Conservation (phyloP, 1,140 invertebrate species). For the Bombus confusus region DNA sequence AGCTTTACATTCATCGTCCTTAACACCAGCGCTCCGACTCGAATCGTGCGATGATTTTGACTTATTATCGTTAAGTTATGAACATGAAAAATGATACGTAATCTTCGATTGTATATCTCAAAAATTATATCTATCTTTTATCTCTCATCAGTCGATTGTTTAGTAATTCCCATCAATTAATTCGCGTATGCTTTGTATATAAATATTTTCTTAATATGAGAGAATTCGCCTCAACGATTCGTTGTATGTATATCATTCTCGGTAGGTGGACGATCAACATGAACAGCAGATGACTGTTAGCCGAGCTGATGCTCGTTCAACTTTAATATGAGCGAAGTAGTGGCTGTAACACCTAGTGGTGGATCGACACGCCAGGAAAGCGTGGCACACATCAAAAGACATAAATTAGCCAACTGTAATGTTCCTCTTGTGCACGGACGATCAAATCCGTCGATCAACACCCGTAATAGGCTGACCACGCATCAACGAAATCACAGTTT, state of each 20-base stretch:
- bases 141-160: not conserved
- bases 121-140: not conserved
- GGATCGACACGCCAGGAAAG: constrained; percentile 79
- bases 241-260: constrained; percentile 23
- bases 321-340: constrained; percentile 82
- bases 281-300: constrained; percentile 81
- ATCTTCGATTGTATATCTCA: not conserved
- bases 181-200: too few relatives aligned
- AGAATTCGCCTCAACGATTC: not conserved
- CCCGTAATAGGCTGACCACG: constrained; percentile 85
- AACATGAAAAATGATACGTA: not conserved
- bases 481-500: constrained; percentile 91
- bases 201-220: not conserved
- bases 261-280: constrained; percentile 74
- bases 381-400: constrained; percentile 78
- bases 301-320: constrained; percentile 79
- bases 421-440: constrained; percentile 85
- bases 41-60: not conserved
- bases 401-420: constrained; percentile 80
- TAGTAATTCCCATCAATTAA: not conserved
- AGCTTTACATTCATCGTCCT: not conserved
- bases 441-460: constrained; percentile 81
- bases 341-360: constrained; percentile 77
- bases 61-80: not conserved
- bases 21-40: not conserved